A percentile compares a stretch with the other conserved stretches of the same genome.
Evolutionary conservation across 2,888 invertebrate genomes (phyloP).

Genomic region (Lycaena phlaeas): DNA sequence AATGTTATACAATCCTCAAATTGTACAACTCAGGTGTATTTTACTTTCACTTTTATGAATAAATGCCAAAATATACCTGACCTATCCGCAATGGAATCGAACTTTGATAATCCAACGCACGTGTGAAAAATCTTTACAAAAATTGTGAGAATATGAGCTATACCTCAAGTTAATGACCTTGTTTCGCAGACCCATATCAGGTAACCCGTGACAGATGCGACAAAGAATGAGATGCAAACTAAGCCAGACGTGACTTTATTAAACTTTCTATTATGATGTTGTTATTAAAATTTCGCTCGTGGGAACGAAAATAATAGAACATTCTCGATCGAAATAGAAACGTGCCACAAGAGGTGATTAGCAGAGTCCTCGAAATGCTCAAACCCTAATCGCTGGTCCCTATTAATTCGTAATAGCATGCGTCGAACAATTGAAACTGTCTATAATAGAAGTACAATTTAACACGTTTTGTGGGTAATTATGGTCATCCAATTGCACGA

Average conservation of each 20-base stretch:
- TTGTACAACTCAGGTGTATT: not conserved
- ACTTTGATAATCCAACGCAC: slow-evolving; percentile 53
- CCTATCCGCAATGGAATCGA: slow-evolving; percentile 33
- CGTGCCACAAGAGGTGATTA: slow-evolving; percentile 45
- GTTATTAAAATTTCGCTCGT: slow-evolving; percentile 61
- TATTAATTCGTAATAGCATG: slow-evolving; percentile 54
- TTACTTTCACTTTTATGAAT: slow-evolving; percentile 15
- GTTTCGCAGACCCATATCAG: slow-evolving; percentile 47
- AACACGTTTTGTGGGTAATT: slow-evolving; percentile 57
- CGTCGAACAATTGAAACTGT: slow-evolving; percentile 46
- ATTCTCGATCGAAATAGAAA: slow-evolving; percentile 35
- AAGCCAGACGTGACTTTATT: slow-evolving; percentile 61
- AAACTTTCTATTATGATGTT: slow-evolving; percentile 56
- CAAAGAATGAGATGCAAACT: slow-evolving; percentile 59
- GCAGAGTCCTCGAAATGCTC: slow-evolving; percentile 41
- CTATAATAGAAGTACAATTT: slow-evolving; percentile 39
- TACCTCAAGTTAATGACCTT: slow-evolving; percentile 36
- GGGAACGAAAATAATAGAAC: slow-evolving; percentile 56
- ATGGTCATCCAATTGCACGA: slow-evolving; percentile 41
- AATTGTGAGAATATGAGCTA: slow-evolving; percentile 19
- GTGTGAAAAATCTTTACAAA: slow-evolving; percentile 44
- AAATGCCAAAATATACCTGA: slow-evolving; percentile 22
- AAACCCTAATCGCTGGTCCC: slow-evolving; percentile 42
- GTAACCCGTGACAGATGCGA: slow-evolving; percentile 53
- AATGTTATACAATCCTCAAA: not conserved